These are phyloP conservation scores for Anaspis maculata DNA, from an alignment of 2,888 invertebrate species.

Conservation along the genomic window DNA sequence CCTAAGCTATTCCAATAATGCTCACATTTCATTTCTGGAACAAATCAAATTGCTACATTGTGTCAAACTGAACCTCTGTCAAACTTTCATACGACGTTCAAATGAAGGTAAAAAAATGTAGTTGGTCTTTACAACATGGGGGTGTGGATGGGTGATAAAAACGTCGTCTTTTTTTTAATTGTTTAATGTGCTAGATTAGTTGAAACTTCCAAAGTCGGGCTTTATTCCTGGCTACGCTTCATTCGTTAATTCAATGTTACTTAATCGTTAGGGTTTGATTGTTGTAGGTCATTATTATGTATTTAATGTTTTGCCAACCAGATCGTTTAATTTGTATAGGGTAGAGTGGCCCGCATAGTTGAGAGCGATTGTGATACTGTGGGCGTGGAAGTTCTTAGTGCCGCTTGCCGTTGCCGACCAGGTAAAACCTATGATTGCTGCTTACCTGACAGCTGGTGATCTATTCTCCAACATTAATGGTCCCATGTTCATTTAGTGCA, in stretches of 20 bases:
- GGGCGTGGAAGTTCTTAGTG: conserved; percentile 33
- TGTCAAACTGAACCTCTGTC: too few relatives aligned
- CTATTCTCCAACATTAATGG: conserved; percentile 34
- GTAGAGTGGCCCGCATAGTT: conserved; percentile 17
- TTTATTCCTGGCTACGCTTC: too few relatives aligned
- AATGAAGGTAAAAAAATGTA: too few relatives aligned
- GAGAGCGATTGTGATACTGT: conserved; percentile 25
- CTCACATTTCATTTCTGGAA: too few relatives aligned
- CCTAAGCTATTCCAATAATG: too few relatives aligned
- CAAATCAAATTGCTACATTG: too few relatives aligned
- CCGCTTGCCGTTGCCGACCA: conserved; percentile 31
- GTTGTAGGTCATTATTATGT: conserved; percentile 17
- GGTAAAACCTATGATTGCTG: conserved; percentile 30
- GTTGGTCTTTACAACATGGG: too few relatives aligned
- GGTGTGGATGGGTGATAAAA: too few relatives aligned
- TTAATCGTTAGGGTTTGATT: conserved; percentile 16
- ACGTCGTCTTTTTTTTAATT: too few relatives aligned
- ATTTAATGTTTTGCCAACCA: conserved; percentile 17
- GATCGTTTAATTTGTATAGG: conserved; percentile 17
- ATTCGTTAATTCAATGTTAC: conserved; percentile 13
- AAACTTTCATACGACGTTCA: too few relatives aligned
- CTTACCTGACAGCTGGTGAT: conserved; percentile 34
- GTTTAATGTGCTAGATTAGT: too few relatives aligned
- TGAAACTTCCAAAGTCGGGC: too few relatives aligned
- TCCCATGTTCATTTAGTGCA: conserved; percentile 26